These are phyloP conservation scores for Cactoblastis cactorum DNA, from an alignment of 2,888 invertebrate genomes.

Conservation along the genomic window DNA sequence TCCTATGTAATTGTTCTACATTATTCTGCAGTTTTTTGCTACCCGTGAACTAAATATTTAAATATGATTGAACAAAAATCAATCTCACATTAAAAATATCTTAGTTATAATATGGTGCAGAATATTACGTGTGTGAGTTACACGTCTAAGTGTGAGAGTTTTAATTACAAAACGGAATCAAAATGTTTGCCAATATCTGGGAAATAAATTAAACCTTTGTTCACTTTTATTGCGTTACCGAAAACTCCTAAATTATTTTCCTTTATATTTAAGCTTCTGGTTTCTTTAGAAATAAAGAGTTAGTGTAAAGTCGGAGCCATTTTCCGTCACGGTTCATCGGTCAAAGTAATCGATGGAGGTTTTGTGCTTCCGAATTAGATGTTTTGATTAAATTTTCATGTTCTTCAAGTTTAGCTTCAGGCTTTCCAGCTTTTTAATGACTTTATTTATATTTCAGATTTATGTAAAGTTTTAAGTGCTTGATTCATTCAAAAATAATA, in stretches of 20 bases:
- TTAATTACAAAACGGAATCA: too few species aligned
- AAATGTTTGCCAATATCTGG: background rate
- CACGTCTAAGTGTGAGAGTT: too few species aligned
- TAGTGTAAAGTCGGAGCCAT: slow-evolving; percentile 30
- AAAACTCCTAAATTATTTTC: background rate
- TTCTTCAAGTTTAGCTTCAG: slow-evolving; percentile 23
- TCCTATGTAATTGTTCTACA: too few species aligned
- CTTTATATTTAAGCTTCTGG: background rate
- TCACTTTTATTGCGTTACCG: background rate
- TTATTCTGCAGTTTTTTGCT: too few species aligned
- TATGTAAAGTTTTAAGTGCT: background rate
- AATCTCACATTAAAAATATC: too few species aligned
- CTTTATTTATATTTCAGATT: background rate
- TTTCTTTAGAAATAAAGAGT: slow-evolving; percentile 1
- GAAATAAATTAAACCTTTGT: background rate
- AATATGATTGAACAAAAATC: too few species aligned
- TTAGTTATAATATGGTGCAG: too few species aligned
- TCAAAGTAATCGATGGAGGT: slow-evolving; percentile 41
- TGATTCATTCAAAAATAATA: background rate
- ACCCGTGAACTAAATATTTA: too few species aligned
- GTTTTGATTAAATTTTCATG: slow-evolving; percentile 52
- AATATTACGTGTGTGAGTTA: too few species aligned
- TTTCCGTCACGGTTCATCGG: slow-evolving; percentile 37
- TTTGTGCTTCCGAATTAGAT: slow-evolving; percentile 31
- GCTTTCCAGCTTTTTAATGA: background rate